Percentiles rank a stretch among this genome's conserved stretches.
These are phyloP conservation scores for Natrix natrix DNA, from an alignment of 2,797 vertebrate species.

Conservation along the genomic window DNA sequence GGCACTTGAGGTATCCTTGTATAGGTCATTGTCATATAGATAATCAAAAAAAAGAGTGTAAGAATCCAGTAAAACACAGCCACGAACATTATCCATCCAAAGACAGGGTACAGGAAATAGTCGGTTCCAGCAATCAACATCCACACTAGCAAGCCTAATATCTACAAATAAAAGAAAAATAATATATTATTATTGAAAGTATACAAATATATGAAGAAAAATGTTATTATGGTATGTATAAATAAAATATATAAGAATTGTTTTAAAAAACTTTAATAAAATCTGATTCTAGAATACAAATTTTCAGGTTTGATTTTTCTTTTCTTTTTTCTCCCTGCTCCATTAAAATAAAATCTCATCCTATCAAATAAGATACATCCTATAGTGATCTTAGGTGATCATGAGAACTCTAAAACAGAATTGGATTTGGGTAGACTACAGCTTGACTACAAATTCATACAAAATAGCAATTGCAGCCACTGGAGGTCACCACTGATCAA, in stretches of 20 bases:
- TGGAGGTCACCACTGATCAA: constrained; percentile 58
- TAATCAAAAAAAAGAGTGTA: constrained; percentile 82
- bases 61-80: constrained; percentile 86
- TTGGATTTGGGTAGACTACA: background rate
- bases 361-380: background rate
- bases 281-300: background rate
- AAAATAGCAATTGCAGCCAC: background rate
- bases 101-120: constrained; percentile 80
- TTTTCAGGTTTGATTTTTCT: background rate
- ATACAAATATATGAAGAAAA: background rate
- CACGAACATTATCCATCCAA: constrained; percentile 91
- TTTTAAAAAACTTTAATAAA: background rate
- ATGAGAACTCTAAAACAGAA: background rate
- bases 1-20: constrained; percentile 82
- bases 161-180: constrained; percentile 64
- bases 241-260: background rate
- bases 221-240: background rate
- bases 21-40: constrained; percentile 84
- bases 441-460: background rate
- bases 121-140: constrained; percentile 87
- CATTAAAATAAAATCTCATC: background rate
- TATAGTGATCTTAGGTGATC: background rate
- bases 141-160: constrained; percentile 89
- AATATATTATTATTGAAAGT: constrained; percentile 27
- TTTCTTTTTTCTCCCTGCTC: background rate